phyloP scores from a whole-genome alignment of 1,140 invertebrate species.

The Ceratosolen solmsi region DNA sequence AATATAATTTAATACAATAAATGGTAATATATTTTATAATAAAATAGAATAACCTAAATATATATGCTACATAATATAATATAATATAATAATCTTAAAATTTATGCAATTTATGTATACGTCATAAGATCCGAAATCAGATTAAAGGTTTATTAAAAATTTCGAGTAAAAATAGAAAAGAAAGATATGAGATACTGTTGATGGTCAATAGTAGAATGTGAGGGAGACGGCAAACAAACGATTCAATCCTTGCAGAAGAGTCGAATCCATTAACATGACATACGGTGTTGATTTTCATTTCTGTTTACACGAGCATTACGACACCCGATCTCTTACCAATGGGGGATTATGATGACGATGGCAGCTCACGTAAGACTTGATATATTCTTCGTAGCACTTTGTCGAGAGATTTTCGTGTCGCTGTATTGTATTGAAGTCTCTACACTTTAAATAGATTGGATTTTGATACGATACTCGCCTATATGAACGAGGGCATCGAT shows the following conservation, averaged over 20 bases:
- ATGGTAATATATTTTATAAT: too few relatives aligned
- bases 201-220: not conserved
- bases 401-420: conserved; percentile 4
- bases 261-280: conserved; percentile 68
- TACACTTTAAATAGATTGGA: too few relatives aligned
- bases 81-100: too few relatives aligned
- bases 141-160: too few relatives aligned
- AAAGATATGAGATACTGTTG: not conserved
- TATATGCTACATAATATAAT: too few relatives aligned
- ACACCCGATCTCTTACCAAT: conserved; percentile 63
- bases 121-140: too few relatives aligned
- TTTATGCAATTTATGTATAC: too few relatives aligned
- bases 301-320: conserved; percentile 68
- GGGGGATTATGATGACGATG: not conserved
- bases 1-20: too few relatives aligned
- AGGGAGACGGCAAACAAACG: not conserved
- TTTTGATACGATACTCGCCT: too few relatives aligned
- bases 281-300: conserved; percentile 65
- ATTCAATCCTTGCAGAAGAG: conserved; percentile 52
- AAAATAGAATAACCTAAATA: too few relatives aligned
- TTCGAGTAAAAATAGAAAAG: not conserved
- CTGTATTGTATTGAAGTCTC: too few relatives aligned
- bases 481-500: too few relatives aligned
- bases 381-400: not conserved
- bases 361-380: not conserved